phyloP scores from a whole-genome alignment of 2,888 invertebrate genomes.

The Periphyllus acericola region DNA sequence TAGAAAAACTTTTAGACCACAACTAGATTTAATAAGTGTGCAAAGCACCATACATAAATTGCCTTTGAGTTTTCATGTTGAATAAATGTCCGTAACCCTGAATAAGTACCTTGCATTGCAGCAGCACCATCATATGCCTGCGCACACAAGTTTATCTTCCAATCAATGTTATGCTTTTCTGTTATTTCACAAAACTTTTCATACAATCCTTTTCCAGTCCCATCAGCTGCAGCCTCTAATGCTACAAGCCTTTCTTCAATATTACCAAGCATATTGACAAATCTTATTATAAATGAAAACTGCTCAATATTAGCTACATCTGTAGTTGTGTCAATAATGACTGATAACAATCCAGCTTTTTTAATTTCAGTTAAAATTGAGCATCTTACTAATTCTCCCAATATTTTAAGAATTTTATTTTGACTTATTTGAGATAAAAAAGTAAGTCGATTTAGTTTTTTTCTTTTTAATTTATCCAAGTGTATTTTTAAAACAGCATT shows the following conservation, averaged over 20 bases:
- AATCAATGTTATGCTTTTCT: not conserved
- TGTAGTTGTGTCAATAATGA: slow-evolving; percentile 15
- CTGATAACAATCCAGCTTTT: slow-evolving; percentile 25
- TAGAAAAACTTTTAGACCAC: slow-evolving; percentile 9
- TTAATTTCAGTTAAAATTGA: not conserved
- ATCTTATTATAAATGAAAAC: slow-evolving; percentile 23
- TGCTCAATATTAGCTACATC: slow-evolving; percentile 4
- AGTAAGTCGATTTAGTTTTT: not conserved
- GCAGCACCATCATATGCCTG: slow-evolving; percentile 2
- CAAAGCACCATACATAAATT: not conserved
- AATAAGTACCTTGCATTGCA: not conserved
- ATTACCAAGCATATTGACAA: not conserved
- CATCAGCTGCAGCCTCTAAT: slow-evolving; percentile 12
- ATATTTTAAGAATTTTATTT: not conserved
- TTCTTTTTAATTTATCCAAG: not conserved
- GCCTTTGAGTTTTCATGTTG: not conserved
- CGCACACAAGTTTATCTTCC: slow-evolving; percentile 18
- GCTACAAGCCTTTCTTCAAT: slow-evolving; percentile 18
- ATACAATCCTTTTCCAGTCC: slow-evolving; percentile 19
- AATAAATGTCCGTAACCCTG: not conserved
- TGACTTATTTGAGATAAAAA: not conserved
- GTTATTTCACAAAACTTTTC: slow-evolving; percentile 20
- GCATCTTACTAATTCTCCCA: not conserved
- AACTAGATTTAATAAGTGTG: not conserved
- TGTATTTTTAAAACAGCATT: not conserved